Conservation (phyloP, 2,797 vertebrate genomes). For the Manis crassicaudata region DNA sequence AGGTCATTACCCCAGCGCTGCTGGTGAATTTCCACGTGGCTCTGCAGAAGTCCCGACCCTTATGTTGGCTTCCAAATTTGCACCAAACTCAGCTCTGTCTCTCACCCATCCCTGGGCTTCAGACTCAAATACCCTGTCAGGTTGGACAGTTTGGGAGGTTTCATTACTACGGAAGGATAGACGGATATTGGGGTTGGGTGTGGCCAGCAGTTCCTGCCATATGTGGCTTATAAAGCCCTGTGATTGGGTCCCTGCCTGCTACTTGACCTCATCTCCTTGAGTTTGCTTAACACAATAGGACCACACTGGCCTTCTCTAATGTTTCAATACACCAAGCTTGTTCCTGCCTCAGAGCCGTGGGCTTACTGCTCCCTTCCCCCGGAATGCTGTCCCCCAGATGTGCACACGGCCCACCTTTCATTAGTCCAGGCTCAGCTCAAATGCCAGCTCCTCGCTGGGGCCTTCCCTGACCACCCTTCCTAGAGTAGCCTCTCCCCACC, state of each 20-base stretch:
- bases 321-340: neutral
- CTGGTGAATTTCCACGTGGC: neutral
- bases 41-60: neutral
- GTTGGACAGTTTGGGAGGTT: neutral
- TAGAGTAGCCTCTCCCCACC: neutral
- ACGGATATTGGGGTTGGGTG: neutral
- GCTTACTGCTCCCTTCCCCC: neutral
- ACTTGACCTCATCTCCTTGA: neutral
- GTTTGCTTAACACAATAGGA: neutral
- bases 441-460: neutral
- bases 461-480: neutral
- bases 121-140: neutral
- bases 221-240: neutral
- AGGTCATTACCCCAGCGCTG: neutral
- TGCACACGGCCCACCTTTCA: neutral
- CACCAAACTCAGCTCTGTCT: neutral
- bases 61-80: neutral
- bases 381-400: neutral
- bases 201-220: neutral
- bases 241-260: neutral
- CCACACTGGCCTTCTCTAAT: neutral
- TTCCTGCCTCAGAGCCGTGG: neutral
- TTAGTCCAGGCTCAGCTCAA: neutral
- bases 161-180: neutral
- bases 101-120: neutral